Conservation (phyloP, 2,113 vertebrate species). For the Saccopteryx leptura region DNA sequence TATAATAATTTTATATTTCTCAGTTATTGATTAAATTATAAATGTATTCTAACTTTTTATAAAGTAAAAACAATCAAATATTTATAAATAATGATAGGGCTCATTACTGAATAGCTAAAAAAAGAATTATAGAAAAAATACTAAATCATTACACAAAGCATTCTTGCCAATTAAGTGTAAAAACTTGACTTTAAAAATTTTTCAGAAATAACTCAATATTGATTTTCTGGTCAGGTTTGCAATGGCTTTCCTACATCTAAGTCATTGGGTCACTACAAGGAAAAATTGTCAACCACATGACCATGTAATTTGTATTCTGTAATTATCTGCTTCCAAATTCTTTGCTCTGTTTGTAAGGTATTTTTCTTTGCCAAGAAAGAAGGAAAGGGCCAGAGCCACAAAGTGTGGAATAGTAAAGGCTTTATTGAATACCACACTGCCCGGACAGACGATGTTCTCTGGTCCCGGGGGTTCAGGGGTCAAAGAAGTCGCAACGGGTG, state of each 20-base stretch:
- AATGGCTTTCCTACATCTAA: constrained; percentile 47
- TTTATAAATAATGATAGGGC: constrained; percentile 5
- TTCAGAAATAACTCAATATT: constrained; percentile 62
- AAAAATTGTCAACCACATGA: background rate
- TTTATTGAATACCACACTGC: too few species aligned
- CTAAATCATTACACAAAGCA: constrained; percentile 13
- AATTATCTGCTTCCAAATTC: background rate
- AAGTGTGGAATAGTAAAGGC: too few species aligned
- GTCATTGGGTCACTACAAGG: constrained; percentile 11
- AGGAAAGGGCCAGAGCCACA: too few species aligned
- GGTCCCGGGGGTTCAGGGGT: too few species aligned
- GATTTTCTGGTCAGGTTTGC: constrained; percentile 65
- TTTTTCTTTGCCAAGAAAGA: too few species aligned
- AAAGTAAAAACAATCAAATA: background rate
- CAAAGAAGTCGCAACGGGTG: too few species aligned
- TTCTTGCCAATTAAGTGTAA: background rate
- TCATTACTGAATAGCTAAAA: constrained; percentile 35
- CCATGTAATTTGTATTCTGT: background rate
- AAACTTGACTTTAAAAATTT: constrained; percentile 40
- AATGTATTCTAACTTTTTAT: background rate
- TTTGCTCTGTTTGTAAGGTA: background rate
- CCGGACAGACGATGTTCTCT: too few species aligned
- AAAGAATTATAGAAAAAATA: background rate
- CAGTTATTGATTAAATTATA: background rate
- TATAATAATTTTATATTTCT: background rate